Evolutionary conservation across 2,113 vertebrate species (phyloP).

Genomic region (Eudorcas thomsonii): DNA sequence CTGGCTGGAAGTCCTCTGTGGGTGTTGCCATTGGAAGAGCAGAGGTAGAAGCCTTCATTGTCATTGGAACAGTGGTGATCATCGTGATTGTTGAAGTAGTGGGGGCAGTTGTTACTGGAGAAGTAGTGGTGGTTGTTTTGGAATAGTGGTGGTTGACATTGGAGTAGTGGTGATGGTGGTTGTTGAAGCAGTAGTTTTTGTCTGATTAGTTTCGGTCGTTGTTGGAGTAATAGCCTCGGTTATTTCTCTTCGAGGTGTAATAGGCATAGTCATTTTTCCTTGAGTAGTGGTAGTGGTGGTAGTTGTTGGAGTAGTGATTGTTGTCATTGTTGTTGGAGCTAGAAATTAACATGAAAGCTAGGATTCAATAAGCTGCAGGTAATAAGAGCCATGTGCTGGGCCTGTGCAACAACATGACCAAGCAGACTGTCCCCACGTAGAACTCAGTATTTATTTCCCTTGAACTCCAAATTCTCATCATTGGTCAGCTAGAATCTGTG

Average conservation of each 20-base stretch:
- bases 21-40: not conserved
- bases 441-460: not conserved
- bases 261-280: not conserved
- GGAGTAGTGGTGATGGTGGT: fast-evolving
- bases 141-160: not conserved
- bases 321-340: not conserved
- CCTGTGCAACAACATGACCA: not conserved
- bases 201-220: fast-evolving
- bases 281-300: not conserved
- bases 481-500: not conserved
- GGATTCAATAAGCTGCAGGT: not conserved
- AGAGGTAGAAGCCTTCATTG: not conserved
- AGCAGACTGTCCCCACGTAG: not conserved
- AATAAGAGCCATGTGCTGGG: not conserved
- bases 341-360: slow-evolving; percentile 29
- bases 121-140: not conserved
- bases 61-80: not conserved
- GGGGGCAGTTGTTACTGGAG: not conserved
- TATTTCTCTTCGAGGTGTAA: not conserved
- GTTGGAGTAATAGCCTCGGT: not conserved
- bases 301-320: not conserved
- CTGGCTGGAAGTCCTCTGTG: not conserved
- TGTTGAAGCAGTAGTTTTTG: not conserved
- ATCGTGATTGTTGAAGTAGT: fast-evolving
- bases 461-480: not conserved